A percentile compares a stretch with the other conserved stretches of the same genome.
phyloP scores from a whole-genome alignment of 2,113 vertebrate species.

The Muntiacus muntjak region DNA sequence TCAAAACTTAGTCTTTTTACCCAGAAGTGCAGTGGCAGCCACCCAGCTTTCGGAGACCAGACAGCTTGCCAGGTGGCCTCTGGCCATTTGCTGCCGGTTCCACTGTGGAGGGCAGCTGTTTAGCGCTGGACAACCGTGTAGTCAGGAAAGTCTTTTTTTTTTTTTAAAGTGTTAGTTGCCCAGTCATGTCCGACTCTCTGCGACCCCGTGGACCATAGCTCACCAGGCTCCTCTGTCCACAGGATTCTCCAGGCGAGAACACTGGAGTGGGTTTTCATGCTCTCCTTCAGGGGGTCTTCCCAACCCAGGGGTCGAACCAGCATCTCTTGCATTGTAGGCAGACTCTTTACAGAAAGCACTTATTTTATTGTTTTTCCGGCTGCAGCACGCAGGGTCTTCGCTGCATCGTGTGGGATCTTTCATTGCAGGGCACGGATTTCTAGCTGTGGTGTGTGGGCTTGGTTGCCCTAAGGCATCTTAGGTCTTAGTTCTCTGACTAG shows the following conservation, averaged over 20 bases:
- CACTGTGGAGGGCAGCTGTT: neutral
- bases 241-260: neutral
- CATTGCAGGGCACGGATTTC: accelerated
- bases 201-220: neutral
- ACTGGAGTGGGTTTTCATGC: neutral
- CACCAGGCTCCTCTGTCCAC: neutral
- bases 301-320: neutral
- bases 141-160: neutral
- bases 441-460: neutral
- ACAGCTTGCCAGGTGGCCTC: neutral
- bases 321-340: neutral
- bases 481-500: neutral
- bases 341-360: neutral
- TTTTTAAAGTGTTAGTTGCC: neutral
- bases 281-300: neutral
- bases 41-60: neutral
- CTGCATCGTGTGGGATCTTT: neutral
- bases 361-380: neutral
- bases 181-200: neutral
- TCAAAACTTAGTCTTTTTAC: neutral
- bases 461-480: neutral
- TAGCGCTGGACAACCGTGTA: neutral
- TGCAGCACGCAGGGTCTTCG: accelerated
- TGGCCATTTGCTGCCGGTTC: neutral
- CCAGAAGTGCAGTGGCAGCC: neutral